phyloP scores from a whole-genome alignment of 2,113 vertebrate genomes.

The Physeter macrocephalus region DNA sequence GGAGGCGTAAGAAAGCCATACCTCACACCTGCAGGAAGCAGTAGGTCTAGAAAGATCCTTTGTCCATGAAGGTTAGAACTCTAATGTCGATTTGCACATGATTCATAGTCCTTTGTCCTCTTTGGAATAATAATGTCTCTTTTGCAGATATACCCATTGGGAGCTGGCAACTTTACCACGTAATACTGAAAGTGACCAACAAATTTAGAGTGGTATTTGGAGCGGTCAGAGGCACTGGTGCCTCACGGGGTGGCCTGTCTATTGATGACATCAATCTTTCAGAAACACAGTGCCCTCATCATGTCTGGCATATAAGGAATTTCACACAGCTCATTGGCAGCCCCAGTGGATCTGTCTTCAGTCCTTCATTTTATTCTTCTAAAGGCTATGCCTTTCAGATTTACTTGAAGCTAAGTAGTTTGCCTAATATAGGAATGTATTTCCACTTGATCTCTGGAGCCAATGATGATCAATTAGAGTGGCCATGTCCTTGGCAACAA shows the following conservation, averaged over 20 bases:
- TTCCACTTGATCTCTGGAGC: conserved; percentile 87
- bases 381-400: conserved; percentile 93
- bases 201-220: conserved; percentile 91
- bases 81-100: background rate
- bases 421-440: conserved; percentile 79
- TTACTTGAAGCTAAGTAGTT: conserved; percentile 69
- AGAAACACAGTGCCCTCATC: conserved; percentile 91
- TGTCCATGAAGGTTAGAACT: background rate
- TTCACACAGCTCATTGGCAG: conserved; percentile 78
- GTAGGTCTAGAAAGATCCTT: background rate
- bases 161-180: conserved; percentile 90
- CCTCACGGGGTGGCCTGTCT: conserved; percentile 86
- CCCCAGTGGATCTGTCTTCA: conserved; percentile 72
- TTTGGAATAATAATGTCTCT: conserved; percentile 34
- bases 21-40: background rate
- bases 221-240: conserved; percentile 77
- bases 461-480: conserved; percentile 84
- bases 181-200: conserved; percentile 80
- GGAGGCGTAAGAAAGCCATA: background rate
- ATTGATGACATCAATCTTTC: conserved; percentile 95
- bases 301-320: conserved; percentile 89
- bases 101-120: background rate
- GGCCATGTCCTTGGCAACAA: conserved; percentile 93
- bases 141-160: conserved; percentile 76
- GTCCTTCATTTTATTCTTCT: conserved; percentile 87